These are phyloP conservation scores for Phrixothrix hirtus DNA, from an alignment of 2,888 invertebrate genomes.

Conservation along the genomic window DNA sequence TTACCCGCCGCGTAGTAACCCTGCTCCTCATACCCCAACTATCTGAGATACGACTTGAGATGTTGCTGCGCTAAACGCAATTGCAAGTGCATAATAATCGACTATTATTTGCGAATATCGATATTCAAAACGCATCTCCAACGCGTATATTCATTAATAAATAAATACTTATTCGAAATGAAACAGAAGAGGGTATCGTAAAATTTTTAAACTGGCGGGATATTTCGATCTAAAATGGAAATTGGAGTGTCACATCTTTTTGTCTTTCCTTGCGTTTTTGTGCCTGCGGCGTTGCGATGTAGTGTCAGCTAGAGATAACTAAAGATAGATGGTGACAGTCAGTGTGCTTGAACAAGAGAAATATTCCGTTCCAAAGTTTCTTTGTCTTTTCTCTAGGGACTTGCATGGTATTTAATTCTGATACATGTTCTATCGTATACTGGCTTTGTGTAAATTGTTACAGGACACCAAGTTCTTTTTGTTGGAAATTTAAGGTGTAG, in stretches of 20 bases:
- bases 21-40: conserved; percentile 33
- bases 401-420: conserved; percentile 44
- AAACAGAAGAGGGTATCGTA: conserved; percentile 15
- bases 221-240: conserved; percentile 56
- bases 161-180: conserved; percentile 13
- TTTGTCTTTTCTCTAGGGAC: conserved; percentile 46
- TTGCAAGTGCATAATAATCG: conserved; percentile 30
- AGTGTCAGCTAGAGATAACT: conserved; percentile 53
- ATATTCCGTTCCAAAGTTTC: conserved; percentile 51
- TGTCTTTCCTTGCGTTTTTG: conserved; percentile 53
- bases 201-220: conserved; percentile 39
- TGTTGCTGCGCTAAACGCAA: conserved; percentile 35
- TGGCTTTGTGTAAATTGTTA: conserved; percentile 24
- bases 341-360: conserved; percentile 52
- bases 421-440: conserved; percentile 34
- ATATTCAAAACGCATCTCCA: conserved; percentile 12
- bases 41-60: conserved; percentile 40
- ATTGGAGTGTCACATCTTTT: conserved; percentile 57
- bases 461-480: conserved; percentile 11
- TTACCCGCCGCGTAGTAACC: conserved; percentile 39
- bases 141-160: conserved; percentile 11
- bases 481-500: conserved; percentile 8
- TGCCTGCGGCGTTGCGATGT: conserved; percentile 49
- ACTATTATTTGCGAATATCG: conserved; percentile 28
- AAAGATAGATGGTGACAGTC: conserved; percentile 53